Percentiles rank a stretch among this genome's conserved stretches.
Evolutionary conservation across 1,140 invertebrate genomes (phyloP).

Genomic region (Drosophila chauvacae): DNA sequence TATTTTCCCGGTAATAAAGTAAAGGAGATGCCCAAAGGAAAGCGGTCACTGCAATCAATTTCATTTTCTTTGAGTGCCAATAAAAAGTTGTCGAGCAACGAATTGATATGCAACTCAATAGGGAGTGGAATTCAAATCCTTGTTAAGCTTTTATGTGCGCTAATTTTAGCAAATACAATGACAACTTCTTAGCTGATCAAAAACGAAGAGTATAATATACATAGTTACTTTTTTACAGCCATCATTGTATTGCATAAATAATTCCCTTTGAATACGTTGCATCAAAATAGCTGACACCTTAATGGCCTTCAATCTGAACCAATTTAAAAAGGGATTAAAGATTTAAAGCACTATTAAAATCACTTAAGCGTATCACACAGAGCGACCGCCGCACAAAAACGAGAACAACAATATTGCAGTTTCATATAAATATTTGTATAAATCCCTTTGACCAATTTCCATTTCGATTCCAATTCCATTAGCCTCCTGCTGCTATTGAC

Average conservation of each 20-base stretch:
- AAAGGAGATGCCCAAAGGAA: background rate
- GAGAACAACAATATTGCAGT: slow-evolving; percentile 20
- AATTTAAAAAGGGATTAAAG: background rate
- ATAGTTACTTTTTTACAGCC: too few species aligned
- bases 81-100: slow-evolving; percentile 19
- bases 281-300: background rate
- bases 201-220: too few species aligned
- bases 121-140: slow-evolving; percentile 4
- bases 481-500: slow-evolving; percentile 59
- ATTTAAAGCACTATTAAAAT: slow-evolving; percentile 7
- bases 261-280: background rate
- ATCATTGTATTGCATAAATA: background rate
- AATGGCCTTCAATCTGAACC: background rate
- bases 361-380: slow-evolving; percentile 23
- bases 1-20: slow-evolving; percentile 22
- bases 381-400: slow-evolving; percentile 24
- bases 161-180: background rate
- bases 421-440: slow-evolving; percentile 64
- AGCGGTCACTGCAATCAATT: slow-evolving; percentile 32
- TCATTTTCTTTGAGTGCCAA: slow-evolving; percentile 37
- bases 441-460: slow-evolving; percentile 46
- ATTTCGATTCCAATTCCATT: slow-evolving; percentile 67
- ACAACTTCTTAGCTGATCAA: background rate
- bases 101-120: slow-evolving; percentile 16
- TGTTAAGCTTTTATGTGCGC: background rate